phyloP scores from a whole-genome alignment of 2,888 invertebrate genomes.

The Acheta domesticus region DNA sequence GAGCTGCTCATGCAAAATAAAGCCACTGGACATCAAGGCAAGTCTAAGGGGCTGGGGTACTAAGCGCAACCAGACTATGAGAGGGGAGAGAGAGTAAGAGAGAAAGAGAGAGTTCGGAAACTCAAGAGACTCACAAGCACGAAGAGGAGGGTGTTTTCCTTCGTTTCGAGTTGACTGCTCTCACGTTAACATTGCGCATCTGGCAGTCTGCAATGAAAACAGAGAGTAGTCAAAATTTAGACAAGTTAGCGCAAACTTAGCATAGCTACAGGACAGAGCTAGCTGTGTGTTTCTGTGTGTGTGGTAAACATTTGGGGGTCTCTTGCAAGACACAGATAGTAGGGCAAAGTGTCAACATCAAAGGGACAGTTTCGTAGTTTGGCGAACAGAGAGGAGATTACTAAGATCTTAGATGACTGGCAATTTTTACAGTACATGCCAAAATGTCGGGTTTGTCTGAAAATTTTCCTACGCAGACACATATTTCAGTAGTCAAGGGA shows the following conservation, averaged over 20 bases:
- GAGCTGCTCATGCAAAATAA: constrained; percentile 37
- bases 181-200: constrained; percentile 71
- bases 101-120: constrained; percentile 43
- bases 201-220: constrained; percentile 74
- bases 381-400: constrained; percentile 11
- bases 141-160: constrained; percentile 63
- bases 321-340: constrained; percentile 6
- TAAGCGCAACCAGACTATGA: constrained; percentile 38
- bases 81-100: constrained; percentile 40
- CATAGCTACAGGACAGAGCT: constrained; percentile 19
- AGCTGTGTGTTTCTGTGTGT: constrained; percentile 3
- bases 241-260: constrained; percentile 34
- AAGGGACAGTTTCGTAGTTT: not conserved
- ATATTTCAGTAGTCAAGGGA: too few relatives aligned
- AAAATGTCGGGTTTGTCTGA: not conserved
- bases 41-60: constrained; percentile 36
- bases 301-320: constrained; percentile 1
- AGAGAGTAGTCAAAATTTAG: constrained; percentile 53
- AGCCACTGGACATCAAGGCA: constrained; percentile 39
- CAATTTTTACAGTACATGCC: not conserved
- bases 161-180: constrained; percentile 67
- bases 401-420: not conserved
- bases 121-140: constrained; percentile 61
- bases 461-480: not conserved
- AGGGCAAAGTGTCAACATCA: not conserved